A percentile compares a stretch with the other conserved stretches of the same genome.
phyloP scores from a whole-genome alignment of 2,113 vertebrate species.

The Pelusios castaneus region DNA sequence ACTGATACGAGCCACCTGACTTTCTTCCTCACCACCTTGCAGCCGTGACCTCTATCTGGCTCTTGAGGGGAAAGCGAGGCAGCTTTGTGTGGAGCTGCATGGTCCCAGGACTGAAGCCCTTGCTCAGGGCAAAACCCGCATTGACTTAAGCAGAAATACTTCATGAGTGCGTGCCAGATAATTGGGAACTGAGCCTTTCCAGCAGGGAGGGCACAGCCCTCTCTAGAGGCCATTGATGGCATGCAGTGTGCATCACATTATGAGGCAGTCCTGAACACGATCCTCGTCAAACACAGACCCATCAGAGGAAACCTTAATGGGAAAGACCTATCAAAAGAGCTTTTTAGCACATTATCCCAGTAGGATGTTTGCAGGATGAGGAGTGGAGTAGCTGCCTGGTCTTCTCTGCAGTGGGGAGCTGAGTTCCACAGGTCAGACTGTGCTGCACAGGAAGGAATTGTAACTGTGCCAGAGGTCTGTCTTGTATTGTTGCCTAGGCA shows the following conservation, averaged over 20 bases:
- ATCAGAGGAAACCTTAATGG: background rate
- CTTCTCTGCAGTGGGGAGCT: background rate
- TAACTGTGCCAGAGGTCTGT: background rate
- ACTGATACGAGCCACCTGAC: background rate
- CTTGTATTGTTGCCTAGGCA: background rate
- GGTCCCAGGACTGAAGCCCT: background rate
- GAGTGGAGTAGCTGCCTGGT: background rate
- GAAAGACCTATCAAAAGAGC: background rate
- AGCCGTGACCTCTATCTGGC: background rate
- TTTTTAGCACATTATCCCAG: background rate
- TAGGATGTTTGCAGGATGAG: background rate
- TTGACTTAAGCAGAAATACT: background rate
- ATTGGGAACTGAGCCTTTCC: background rate
- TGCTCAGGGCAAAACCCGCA: background rate
- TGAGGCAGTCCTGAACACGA: background rate
- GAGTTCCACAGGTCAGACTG: background rate
- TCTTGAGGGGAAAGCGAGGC: background rate
- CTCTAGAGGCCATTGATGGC: background rate
- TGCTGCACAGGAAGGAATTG: background rate
- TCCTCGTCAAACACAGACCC: background rate
- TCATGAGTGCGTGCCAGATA: background rate
- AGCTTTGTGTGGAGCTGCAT: background rate
- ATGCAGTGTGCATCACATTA: background rate
- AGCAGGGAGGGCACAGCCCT: background rate
- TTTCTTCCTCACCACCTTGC: background rate